Percentiles rank a stretch among this genome's conserved stretches.
Evolutionary conservation across 2,797 vertebrate species (phyloP).

Genomic region (Lophotriccus pileatus): DNA sequence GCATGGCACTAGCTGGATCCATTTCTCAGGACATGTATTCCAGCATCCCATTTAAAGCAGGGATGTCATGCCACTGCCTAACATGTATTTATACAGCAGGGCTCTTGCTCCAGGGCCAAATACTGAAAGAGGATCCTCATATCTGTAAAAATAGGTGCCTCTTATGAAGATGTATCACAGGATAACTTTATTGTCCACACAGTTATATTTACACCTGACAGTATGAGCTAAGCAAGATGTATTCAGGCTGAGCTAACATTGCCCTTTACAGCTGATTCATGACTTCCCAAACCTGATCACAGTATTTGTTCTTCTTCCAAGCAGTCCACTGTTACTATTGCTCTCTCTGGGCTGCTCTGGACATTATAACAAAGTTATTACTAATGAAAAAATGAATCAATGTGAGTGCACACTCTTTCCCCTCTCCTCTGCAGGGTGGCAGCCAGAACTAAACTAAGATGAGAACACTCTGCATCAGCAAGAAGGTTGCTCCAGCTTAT

Average conservation of each 20-base stretch:
- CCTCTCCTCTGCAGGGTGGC: not conserved
- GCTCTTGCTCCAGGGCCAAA: not conserved
- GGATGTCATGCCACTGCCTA: not conserved
- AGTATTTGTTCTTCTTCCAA: conserved; percentile 34
- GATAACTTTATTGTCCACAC: not conserved
- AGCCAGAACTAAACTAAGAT: not conserved
- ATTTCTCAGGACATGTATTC: not conserved
- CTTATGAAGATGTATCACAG: not conserved
- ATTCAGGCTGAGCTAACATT: conserved; percentile 18
- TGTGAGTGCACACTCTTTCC: not conserved
- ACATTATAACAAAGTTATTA: conserved; percentile 29
- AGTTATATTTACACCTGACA: conserved; percentile 45
- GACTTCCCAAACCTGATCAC: conserved; percentile 9
- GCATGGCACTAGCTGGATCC: not conserved
- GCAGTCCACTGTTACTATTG: not conserved
- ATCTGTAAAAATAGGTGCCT: conserved; percentile 40
- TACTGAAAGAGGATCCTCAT: not conserved
- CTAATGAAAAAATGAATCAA: not conserved
- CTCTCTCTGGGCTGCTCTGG: conserved; percentile 16
- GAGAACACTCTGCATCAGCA: not conserved
- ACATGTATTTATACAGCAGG: not conserved
- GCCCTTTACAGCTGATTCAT: conserved; percentile 50
- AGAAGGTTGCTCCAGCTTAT: not conserved
- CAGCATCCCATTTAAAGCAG: not conserved
- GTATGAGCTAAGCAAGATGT: conserved; percentile 15